Evolutionary conservation across 2,888 invertebrate species (phyloP).

Genomic region (Watsonalla cultraria): DNA sequence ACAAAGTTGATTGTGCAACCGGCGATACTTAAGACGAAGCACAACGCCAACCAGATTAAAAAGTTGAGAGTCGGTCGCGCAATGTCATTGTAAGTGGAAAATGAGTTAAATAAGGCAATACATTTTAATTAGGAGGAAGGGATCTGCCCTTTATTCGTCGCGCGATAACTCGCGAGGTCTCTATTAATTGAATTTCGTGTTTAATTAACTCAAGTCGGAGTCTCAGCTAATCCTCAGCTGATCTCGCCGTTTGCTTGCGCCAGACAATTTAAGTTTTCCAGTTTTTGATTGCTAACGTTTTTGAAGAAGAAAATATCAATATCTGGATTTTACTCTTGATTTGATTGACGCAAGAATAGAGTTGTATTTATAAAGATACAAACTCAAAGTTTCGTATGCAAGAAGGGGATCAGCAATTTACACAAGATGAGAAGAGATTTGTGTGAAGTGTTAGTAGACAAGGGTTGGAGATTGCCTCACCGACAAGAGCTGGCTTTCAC

Average conservation of each 20-base stretch:
- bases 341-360: too few relatives aligned
- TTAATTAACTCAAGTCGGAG: constrained; percentile 71
- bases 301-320: constrained; percentile 19
- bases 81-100: constrained; percentile 77
- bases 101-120: constrained; percentile 79
- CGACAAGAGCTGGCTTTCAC: too few relatives aligned
- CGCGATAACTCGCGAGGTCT: constrained; percentile 72
- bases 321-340: too few relatives aligned
- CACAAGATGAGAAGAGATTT: too few relatives aligned
- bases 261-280: constrained; percentile 49
- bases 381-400: too few relatives aligned
- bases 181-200: constrained; percentile 79
- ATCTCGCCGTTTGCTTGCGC: constrained; percentile 50
- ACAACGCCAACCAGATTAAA: constrained; percentile 70
- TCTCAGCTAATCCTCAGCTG: constrained; percentile 61
- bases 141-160: constrained; percentile 72
- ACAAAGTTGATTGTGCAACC: constrained; percentile 11
- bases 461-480: too few relatives aligned
- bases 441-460: too few relatives aligned
- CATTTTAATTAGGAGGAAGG: constrained; percentile 78
- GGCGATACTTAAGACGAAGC: constrained; percentile 49
- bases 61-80: constrained; percentile 74
- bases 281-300: constrained; percentile 47
- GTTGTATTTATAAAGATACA: too few relatives aligned
- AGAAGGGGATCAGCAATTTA: too few relatives aligned